Evolutionary conservation across 64 coral and sea anemone genomes (phyloP).

Genomic region (Stylophora pistillata): DNA sequence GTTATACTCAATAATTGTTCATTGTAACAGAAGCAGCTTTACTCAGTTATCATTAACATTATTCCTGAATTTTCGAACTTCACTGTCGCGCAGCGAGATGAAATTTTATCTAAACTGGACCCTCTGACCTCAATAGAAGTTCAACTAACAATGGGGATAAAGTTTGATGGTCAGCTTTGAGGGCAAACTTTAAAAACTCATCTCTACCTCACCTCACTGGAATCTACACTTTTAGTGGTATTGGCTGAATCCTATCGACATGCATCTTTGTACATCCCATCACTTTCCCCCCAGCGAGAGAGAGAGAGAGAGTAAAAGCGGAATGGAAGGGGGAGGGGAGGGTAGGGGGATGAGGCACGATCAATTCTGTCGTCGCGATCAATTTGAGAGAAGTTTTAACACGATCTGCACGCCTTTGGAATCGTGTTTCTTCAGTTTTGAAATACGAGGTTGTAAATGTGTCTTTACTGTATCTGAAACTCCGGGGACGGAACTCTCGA

Average conservation of each 20-base stretch:
- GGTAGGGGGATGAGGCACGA: not conserved
- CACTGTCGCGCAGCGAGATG: no score
- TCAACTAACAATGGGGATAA: no score
- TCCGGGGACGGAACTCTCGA: conserved; percentile 81
- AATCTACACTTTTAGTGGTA: not conserved
- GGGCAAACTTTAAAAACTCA: no score
- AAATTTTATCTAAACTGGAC: no score
- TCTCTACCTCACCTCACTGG: no score
- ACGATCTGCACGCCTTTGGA: conserved; percentile 82
- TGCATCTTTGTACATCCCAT: not conserved
- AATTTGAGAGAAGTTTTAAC: conserved; percentile 59
- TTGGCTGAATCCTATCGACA: no score
- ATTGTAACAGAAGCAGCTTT: no score
- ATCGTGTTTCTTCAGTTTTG: conserved; percentile 76
- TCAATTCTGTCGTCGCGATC: not conserved
- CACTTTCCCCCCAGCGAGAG: not conserved
- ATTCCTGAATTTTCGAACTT: no score
- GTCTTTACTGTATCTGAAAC: conserved; percentile 72
- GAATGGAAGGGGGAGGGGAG: not conserved
- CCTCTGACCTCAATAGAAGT: no score
- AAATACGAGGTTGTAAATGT: conserved; percentile 45
- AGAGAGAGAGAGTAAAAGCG: not conserved
- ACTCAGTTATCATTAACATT: no score
- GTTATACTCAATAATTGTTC: no score
- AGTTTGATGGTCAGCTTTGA: no score